Evolutionary conservation across 2,113 vertebrate genomes (phyloP), one percentile per base, ranked within the genome.

Genomic region (Pantherophis guttatus): DNA sequence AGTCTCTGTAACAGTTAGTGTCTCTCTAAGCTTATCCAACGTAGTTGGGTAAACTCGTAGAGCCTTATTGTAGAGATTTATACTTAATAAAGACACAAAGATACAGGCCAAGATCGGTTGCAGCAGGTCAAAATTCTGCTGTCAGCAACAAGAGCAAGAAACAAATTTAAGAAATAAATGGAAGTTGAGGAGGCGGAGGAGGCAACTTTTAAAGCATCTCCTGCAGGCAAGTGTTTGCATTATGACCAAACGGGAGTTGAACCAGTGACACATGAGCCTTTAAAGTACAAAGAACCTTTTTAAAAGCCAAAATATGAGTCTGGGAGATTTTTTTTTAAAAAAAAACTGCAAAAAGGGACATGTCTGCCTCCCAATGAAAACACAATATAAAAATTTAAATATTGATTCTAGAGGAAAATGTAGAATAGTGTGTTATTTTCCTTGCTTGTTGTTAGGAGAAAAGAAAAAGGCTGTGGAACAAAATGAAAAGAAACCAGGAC

Each of bases 21-120:
- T 97, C 98, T 99, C 98, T 95, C 98, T 97, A 97, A 98, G 99
- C 98, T 98, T 99, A 98, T 96, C 98, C 99, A 99, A 99, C 98
- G 12, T 96, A 3, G 97, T 99, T 99, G 99, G 98, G 98, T 98
- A 98, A 99, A 98, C 99, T 98, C 97, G 98, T 98, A 98, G 98
- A 99, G 99, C 98, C 98, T 98, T 97, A 98, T 93, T 97, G 96
- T 98, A 97, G 97, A 97, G 96, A 95, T 94, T 96, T 96, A 96
- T 96, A 96, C 96, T 97, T 96, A 95, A 93, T 85, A 96, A 96
- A 96, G 97, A 98, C 99, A 99, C 99, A 99, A 97, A 99, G 99
- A 99, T 99, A 99, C 98, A 99, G 99, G 99, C 98, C 98, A 98
- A 98, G 96, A 96, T 92, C 97, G 96, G 97, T 97, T 97, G 94